Conservation (phyloP, 2,888 invertebrate species). For the Cheilosia pagana region DNA sequence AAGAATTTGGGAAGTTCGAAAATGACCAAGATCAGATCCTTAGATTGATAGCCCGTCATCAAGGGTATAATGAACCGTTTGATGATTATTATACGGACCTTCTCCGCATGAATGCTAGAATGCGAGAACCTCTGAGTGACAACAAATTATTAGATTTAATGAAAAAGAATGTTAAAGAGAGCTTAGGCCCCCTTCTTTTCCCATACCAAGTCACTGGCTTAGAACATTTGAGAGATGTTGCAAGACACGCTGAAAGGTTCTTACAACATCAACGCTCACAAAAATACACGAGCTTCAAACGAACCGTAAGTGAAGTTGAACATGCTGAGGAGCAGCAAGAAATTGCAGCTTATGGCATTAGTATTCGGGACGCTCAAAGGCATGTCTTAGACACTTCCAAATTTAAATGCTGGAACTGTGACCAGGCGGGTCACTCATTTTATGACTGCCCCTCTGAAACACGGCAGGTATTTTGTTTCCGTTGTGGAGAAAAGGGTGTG, state of each 20-base stretch:
- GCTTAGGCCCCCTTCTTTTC: neutral
- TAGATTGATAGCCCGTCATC: neutral
- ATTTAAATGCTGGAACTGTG: neutral
- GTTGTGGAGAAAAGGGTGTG: neutral
- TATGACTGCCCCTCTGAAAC: neutral
- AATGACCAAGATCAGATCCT: conserved; percentile 6
- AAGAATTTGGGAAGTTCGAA: neutral
- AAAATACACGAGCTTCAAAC: neutral
- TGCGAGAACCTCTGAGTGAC: conserved; percentile 7
- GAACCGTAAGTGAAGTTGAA: neutral
- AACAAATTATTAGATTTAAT: neutral
- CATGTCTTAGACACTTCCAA: neutral
- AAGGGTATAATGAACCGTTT: conserved; percentile 13
- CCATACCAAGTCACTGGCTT: neutral
- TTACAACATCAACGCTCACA: neutral
- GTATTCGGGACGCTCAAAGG: neutral
- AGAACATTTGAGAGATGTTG: conserved; percentile 7
- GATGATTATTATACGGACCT: conserved; percentile 20
- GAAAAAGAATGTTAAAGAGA: conserved; percentile 18
- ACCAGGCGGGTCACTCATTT: neutral
- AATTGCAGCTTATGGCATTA: neutral
- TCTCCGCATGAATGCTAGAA: conserved; percentile 5
- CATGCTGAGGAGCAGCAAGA: neutral
- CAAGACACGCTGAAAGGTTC: neutral
- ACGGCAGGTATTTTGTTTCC: neutral